Conservation (phyloP, 2,797 vertebrate genomes). For the Sphenopsis melanotis region DNA sequence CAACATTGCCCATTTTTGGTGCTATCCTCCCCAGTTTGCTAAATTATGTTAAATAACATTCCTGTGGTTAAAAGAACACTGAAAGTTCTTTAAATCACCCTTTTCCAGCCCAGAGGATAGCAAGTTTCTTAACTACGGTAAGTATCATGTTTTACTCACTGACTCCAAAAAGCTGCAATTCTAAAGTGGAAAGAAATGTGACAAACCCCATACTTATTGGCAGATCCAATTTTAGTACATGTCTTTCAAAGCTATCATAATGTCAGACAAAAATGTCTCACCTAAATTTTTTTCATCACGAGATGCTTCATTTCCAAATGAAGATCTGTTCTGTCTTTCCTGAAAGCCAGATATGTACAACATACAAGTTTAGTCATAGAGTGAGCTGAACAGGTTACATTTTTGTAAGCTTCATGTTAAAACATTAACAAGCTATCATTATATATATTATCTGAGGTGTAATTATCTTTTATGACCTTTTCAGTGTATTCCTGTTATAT, state of each 20-base stretch:
- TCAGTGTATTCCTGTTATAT: not conserved
- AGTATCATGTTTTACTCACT: not conserved
- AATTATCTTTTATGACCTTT: slow-evolving; percentile 32
- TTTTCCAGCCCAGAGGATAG: not conserved
- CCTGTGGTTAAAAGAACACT: not conserved
- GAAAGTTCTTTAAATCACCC: not conserved
- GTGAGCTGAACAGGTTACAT: not conserved
- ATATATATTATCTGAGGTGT: not conserved
- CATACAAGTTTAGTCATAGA: not conserved
- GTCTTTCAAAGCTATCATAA: not conserved
- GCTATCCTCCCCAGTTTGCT: not conserved
- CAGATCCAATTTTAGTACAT: not conserved
- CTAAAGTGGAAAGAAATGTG: not conserved
- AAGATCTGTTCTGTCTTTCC: not conserved
- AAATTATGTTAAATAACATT: not conserved
- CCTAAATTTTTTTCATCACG: not conserved
- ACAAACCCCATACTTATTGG: rapidly evolving
- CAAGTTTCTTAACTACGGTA: not conserved
- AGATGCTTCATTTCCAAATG: not conserved
- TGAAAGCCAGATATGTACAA: not conserved
- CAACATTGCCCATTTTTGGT: not conserved
- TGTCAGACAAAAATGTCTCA: not conserved
- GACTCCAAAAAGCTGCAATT: not conserved
- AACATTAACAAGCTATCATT: not conserved
- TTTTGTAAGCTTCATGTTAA: not conserved